Conservation (phyloP, 2,888 invertebrate genomes). For the Aleiodes alternator region DNA sequence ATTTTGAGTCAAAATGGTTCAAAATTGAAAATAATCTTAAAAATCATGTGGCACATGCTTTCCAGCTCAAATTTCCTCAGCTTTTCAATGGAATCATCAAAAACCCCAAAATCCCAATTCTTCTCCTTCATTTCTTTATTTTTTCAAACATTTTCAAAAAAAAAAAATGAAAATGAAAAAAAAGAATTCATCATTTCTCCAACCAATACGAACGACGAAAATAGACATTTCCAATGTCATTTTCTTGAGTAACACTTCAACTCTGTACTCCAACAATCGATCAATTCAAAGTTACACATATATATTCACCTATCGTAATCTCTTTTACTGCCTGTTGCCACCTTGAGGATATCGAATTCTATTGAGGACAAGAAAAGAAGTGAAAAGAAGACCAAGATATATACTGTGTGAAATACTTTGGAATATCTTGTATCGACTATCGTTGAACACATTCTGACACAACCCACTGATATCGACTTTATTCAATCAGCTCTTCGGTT, state of each 20-base stretch:
- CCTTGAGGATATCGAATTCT: conserved; percentile 20
- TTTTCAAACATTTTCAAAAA: too few species aligned
- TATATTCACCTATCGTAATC: not conserved
- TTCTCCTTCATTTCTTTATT: too few species aligned
- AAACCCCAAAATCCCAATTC: too few species aligned
- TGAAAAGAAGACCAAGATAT: not conserved
- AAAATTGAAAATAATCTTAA: too few species aligned
- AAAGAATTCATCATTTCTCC: too few species aligned
- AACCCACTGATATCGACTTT: not conserved
- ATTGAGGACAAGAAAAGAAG: not conserved
- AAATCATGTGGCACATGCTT: too few species aligned
- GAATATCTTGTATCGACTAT: conserved; percentile 17
- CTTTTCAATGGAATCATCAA: too few species aligned
- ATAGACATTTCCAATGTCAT: not conserved
- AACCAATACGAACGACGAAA: too few species aligned
- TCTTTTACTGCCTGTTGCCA: conserved; percentile 15
- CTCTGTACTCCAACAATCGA: not conserved
- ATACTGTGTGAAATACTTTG: not conserved
- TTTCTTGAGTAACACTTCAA: not conserved
- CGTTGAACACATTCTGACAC: not conserved
- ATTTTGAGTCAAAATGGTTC: too few species aligned
- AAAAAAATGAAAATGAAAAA: too few species aligned
- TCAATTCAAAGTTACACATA: not conserved
- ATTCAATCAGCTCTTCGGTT: not conserved
- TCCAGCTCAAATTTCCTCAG: too few species aligned